Conservation (phyloP, 2,113 vertebrate species). For the Hippotragus niger region DNA sequence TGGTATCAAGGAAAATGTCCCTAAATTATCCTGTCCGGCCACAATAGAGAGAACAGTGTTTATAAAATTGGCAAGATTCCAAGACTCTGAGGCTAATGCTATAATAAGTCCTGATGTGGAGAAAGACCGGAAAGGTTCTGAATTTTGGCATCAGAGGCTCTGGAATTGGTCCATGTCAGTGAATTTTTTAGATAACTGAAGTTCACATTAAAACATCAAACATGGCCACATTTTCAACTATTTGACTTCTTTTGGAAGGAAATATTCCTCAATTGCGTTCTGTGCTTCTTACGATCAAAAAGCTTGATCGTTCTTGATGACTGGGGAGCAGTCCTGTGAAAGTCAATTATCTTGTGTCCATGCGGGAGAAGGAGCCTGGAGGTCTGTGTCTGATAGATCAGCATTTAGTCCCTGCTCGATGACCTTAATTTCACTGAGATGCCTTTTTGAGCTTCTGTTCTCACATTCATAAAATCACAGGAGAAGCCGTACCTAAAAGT, state of each 20-base stretch:
- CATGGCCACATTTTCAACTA: background rate
- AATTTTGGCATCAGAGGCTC: background rate
- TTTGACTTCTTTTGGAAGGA: background rate
- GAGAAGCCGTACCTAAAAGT: background rate
- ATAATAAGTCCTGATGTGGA: background rate
- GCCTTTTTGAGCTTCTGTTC: background rate
- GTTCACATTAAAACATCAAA: background rate
- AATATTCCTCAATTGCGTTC: background rate
- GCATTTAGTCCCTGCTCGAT: background rate
- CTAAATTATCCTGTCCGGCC: background rate
- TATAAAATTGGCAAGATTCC: background rate
- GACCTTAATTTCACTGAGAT: background rate
- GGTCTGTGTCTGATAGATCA: accelerated
- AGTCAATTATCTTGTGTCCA: background rate
- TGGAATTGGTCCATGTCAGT: background rate
- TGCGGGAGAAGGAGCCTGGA: accelerated
- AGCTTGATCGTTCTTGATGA: background rate
- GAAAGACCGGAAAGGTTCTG: background rate
- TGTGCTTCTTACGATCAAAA: background rate
- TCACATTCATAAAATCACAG: background rate
- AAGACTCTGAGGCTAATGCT: background rate
- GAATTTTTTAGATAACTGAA: background rate
- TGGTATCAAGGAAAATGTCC: background rate
- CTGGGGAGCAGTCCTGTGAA: accelerated
- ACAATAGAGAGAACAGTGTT: background rate